These are phyloP conservation scores for Progne subis DNA, from an alignment of 2,113 vertebrate genomes.

Conservation along the genomic window DNA sequence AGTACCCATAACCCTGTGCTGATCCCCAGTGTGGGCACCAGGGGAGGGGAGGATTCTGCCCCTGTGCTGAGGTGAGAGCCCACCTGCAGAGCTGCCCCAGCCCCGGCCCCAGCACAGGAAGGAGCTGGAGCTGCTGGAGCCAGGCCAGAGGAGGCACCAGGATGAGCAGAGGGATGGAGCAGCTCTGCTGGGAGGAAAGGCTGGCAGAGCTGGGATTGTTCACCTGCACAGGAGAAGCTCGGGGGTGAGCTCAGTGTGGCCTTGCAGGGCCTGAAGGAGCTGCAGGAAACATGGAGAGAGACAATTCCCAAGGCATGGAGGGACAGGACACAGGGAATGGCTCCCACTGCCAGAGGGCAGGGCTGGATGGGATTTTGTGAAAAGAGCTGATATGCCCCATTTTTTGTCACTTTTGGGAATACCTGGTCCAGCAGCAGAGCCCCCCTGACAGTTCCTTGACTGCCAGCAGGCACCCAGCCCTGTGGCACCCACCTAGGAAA, in stretches of 20 bases:
- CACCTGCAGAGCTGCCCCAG: neutral
- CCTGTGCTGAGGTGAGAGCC: neutral
- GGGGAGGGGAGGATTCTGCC: no score
- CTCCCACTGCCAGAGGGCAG: neutral
- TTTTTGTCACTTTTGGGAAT: neutral
- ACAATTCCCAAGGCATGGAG: neutral
- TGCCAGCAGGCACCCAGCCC: neutral
- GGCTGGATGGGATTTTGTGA: rapidly evolving
- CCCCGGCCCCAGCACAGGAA: neutral
- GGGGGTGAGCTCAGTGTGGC: neutral
- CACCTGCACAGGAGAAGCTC: neutral
- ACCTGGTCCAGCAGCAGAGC: neutral
- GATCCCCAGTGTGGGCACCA: neutral
- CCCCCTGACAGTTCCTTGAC: neutral
- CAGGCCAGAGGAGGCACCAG: neutral
- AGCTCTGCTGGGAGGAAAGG: neutral
- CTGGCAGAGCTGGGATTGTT: neutral
- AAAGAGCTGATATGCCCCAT: rapidly evolving
- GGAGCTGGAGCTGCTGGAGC: neutral
- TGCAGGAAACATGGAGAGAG: neutral
- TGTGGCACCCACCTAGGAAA: neutral
- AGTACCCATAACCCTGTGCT: no score
- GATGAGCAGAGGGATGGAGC: neutral
- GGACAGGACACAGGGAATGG: neutral
- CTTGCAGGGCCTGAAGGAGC: neutral